These are phyloP conservation scores for Lepidurus arcticus DNA, from an alignment of 1,140 invertebrate genomes.

Conservation along the genomic window DNA sequence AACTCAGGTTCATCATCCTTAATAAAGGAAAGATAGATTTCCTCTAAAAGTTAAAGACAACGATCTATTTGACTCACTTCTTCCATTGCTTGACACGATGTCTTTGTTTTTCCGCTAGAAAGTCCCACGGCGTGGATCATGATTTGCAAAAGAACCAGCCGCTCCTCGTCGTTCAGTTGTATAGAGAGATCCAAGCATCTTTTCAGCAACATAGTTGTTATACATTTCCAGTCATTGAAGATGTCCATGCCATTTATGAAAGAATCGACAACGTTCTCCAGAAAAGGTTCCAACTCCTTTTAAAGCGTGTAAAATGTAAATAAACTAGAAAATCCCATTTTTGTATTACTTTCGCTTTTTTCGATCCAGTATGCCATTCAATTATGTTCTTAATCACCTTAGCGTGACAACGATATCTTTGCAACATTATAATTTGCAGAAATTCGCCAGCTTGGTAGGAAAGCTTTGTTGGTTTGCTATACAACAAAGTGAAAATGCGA, in stretches of 20 bases:
- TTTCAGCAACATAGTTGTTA: background rate
- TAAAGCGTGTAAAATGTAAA: background rate
- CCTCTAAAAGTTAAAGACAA: background rate
- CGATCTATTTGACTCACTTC: background rate
- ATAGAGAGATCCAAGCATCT: background rate
- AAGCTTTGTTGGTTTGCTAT: background rate
- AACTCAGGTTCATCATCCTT: background rate
- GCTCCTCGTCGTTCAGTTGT: background rate
- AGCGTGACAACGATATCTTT: background rate
- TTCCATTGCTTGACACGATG: background rate
- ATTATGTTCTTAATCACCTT: background rate
- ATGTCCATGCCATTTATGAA: background rate
- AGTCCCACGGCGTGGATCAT: background rate
- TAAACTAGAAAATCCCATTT: background rate
- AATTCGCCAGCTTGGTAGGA: background rate
- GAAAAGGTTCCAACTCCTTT: background rate
- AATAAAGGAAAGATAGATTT: background rate
- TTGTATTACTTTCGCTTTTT: background rate
- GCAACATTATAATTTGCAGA: background rate
- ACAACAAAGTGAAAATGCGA: slow-evolving; percentile 2
- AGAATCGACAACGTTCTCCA: background rate
- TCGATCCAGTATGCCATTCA: background rate
- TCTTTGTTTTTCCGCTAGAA: background rate
- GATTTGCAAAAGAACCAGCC: background rate
- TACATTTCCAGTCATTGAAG: background rate